Percentiles rank a stretch among this genome's conserved stretches.
Evolutionary conservation across 2,113 vertebrate species (phyloP).

Genomic region (Cheilinus undulatus): DNA sequence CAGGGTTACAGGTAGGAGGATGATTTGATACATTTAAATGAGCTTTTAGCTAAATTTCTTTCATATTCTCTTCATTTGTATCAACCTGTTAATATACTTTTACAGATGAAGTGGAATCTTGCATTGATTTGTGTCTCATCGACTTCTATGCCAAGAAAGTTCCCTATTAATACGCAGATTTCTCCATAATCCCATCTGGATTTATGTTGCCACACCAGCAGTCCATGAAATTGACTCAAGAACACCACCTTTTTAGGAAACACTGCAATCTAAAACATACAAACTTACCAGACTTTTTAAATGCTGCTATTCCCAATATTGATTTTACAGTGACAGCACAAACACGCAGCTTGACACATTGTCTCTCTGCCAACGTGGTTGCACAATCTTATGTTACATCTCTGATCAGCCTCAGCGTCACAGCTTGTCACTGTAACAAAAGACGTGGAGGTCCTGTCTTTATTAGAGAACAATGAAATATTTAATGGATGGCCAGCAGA

Average conservation of each 20-base stretch:
- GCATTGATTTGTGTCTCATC: conserved; percentile 23
- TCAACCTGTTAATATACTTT: neutral
- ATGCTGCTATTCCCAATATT: conserved; percentile 47
- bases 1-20: conserved; percentile 75
- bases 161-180: conserved; percentile 41
- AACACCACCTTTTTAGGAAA: conserved; percentile 34
- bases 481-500: conserved; percentile 55
- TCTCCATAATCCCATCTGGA: conserved; percentile 44
- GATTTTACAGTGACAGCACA: conserved; percentile 50
- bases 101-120: neutral
- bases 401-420: conserved; percentile 40
- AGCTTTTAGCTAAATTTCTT: too few species aligned
- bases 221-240: conserved; percentile 75
- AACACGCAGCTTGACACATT: conserved; percentile 21
- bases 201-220: conserved; percentile 58
- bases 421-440: conserved; percentile 56
- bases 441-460: conserved; percentile 36
- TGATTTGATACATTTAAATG: neutral
- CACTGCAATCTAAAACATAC: conserved; percentile 30
- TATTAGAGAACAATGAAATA: conserved; percentile 65
- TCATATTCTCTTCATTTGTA: neutral
- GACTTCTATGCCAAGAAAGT: neutral
- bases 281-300: conserved; percentile 51
- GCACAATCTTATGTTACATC: conserved; percentile 44
- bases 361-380: conserved; percentile 40